These are phyloP conservation scores for Mamestra brassicae DNA, from an alignment of 2,888 invertebrate species.

Conservation along the genomic window DNA sequence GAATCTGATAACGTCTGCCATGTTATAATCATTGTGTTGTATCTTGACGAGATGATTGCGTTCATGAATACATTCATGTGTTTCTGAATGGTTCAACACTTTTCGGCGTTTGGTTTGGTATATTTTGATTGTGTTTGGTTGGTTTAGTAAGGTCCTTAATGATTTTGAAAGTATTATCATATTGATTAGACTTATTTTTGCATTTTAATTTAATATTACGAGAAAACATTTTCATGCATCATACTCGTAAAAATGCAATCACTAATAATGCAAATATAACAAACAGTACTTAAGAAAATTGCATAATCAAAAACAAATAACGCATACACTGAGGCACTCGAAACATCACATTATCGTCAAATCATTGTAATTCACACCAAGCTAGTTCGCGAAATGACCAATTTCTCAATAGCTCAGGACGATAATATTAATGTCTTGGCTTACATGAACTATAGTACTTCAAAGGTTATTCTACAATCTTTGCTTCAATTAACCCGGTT, in stretches of 20 bases:
- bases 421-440: conserved; percentile 43
- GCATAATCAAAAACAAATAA: conserved; percentile 12
- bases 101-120: not conserved
- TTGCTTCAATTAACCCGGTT: conserved; percentile 53
- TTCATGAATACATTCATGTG: conserved; percentile 15
- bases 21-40: conserved; percentile 18
- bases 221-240: not conserved
- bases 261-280: not conserved
- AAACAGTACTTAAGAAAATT: not conserved
- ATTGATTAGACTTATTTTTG: not conserved
- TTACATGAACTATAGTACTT: conserved; percentile 31
- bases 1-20: conserved; percentile 46
- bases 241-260: not conserved
- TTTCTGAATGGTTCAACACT: not conserved
- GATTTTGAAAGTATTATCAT: not conserved
- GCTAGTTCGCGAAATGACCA: conserved; percentile 40
- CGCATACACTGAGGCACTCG: not conserved
- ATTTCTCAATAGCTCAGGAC: conserved; percentile 46
- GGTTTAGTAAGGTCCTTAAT: not conserved
- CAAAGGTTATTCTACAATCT: conserved; percentile 51
- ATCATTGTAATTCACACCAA: conserved; percentile 46
- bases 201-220: not conserved
- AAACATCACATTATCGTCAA: conserved; percentile 33
- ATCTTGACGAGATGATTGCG: conserved; percentile 28
- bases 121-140: not conserved